Evolutionary conservation across 1,140 invertebrate genomes (phyloP).

Genomic region (Thaumatotibia leucotreta): DNA sequence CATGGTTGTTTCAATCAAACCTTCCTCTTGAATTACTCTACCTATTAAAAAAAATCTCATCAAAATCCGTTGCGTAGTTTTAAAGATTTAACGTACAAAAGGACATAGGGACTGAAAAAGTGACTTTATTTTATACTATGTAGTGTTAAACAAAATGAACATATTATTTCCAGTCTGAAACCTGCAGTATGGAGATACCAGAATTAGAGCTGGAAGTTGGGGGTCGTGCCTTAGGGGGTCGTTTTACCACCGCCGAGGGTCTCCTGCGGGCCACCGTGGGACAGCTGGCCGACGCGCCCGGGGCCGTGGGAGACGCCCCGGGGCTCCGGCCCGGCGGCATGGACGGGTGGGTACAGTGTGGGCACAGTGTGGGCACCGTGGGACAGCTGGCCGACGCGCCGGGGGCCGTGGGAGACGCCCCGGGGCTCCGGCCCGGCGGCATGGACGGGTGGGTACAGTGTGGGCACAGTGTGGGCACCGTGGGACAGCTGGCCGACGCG

Average conservation of each 20-base stretch:
- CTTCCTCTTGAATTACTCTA: too few species aligned
- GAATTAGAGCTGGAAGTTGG: slow-evolving; percentile 94
- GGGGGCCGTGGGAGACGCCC: slow-evolving; percentile 56
- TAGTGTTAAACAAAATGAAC: neutral
- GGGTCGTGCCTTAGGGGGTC: slow-evolving; percentile 89
- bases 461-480: neutral
- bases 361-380: slow-evolving; percentile 67
- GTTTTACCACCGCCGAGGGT: slow-evolving; percentile 97
- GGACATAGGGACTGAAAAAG: too few species aligned
- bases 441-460: slow-evolving; percentile 62
- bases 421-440: slow-evolving; percentile 52
- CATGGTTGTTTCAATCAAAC: too few species aligned
- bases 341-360: slow-evolving; percentile 35
- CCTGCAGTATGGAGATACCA: slow-evolving; percentile 91
- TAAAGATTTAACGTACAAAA: too few species aligned
- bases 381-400: slow-evolving; percentile 83
- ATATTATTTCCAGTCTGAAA: slow-evolving; percentile 85
- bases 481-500: neutral
- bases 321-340: slow-evolving; percentile 77
- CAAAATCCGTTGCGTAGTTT: too few species aligned
- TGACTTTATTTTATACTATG: too few species aligned
- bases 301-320: slow-evolving; percentile 83
- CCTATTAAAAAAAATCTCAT: too few species aligned
- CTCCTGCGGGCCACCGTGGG: slow-evolving; percentile 82
- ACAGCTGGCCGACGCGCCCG: slow-evolving; percentile 83